Base-by-base conservation (phyloP, 2,113 vertebrate species). In the Gasterosteus aculeatus region DNA sequence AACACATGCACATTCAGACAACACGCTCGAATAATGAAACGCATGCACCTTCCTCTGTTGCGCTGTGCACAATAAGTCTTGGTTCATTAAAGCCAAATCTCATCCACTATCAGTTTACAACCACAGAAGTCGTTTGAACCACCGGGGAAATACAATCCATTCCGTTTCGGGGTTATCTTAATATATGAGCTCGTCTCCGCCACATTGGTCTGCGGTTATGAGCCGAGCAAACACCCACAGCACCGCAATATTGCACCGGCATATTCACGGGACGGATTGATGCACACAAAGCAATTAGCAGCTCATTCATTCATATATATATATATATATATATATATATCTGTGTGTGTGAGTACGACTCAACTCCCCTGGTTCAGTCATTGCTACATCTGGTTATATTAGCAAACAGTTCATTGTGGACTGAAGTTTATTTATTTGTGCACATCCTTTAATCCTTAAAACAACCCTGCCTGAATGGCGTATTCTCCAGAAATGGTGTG, bases 11-110 rank as follows among this genome's bases (percentile, higher is more conserved):
- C 72, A 77, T 54, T 51, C 63, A 71, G 47, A 82, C 71, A 26
- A 62, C 85, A 74, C 78, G 47, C 79, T 61, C 15, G 33, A 72
- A 89, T 83, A 89, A 82, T 75, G 75, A 85, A 82, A 75, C 75
- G 67, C 77, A 66, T 29, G 78, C 75, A 83, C 75, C 58, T 68
- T 85, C 83, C 79, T 89, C 80, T 77, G 88, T 81, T 87, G 81
- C 87, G 51, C 77, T 86, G 92, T 65, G 88, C 86, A 86, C 91
- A 93, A 92, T 93, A 92, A 91, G 90, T 93, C 89, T 89, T 91
- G 93, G 89, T 93, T 94, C 93, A 94, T 94, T 94, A 94, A 92
- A 92, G 90, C 88, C 83, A 91, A 90, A 93, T 91, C 90, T 94
- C 91, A 93, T 92, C 92, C 91, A 69, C 90, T 90, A 92, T 93